Percentiles rank a stretch among this genome's conserved stretches.
phyloP scores from a whole-genome alignment of 2,888 invertebrate genomes.

The Hymenopus coronatus region DNA sequence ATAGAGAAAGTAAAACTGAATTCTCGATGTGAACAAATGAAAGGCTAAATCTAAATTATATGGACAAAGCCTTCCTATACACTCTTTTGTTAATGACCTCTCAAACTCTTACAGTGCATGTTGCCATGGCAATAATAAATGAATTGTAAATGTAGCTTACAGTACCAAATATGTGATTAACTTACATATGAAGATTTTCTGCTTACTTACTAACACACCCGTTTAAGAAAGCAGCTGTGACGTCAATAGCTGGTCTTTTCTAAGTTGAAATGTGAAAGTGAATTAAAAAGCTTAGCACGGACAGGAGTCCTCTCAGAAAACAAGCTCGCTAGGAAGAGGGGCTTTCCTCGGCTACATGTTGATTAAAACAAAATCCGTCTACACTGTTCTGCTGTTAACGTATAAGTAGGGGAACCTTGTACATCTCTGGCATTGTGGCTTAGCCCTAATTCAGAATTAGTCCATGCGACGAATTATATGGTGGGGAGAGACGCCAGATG shows the following conservation, averaged over 20 bases:
- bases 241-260: background rate
- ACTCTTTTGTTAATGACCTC: too few relatives aligned
- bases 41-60: too few relatives aligned
- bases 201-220: too few relatives aligned
- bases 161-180: too few relatives aligned
- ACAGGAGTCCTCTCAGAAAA: slow-evolving; percentile 16
- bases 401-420: slow-evolving; percentile 4
- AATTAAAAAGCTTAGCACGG: background rate
- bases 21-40: too few relatives aligned
- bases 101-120: too few relatives aligned
- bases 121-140: too few relatives aligned
- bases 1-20: too few relatives aligned
- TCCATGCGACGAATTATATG: slow-evolving; percentile 15
- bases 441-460: slow-evolving; percentile 18
- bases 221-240: background rate
- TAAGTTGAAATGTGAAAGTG: background rate
- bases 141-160: too few relatives aligned
- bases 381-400: slow-evolving; percentile 26
- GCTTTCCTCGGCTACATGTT: slow-evolving; percentile 19
- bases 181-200: too few relatives aligned
- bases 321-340: slow-evolving; percentile 5
- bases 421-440: slow-evolving; percentile 16
- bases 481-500: slow-evolving; percentile 4
- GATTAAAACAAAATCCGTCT: slow-evolving; percentile 18
- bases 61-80: too few relatives aligned